Conservation (phyloP, 2,888 invertebrate species). For the Melinaea marsaeus region DNA sequence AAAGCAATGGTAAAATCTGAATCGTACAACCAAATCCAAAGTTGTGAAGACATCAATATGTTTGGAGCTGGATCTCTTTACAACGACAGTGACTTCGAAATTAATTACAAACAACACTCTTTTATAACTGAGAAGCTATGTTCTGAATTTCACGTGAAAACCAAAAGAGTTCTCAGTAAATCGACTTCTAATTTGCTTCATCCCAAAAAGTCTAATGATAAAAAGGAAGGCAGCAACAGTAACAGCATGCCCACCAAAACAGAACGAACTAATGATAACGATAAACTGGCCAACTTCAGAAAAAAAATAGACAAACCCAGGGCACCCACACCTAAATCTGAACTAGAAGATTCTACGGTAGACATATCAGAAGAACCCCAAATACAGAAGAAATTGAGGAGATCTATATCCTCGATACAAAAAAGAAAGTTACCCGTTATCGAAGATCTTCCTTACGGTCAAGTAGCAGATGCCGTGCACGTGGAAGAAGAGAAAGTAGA, state of each 20-base stretch:
- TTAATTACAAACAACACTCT: constrained; percentile 78
- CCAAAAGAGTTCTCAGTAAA: constrained; percentile 80
- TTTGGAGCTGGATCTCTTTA: constrained; percentile 75
- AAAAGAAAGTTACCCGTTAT: constrained; percentile 75
- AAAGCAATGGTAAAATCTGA: constrained; percentile 71
- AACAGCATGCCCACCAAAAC: constrained; percentile 75
- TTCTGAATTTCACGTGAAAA: constrained; percentile 84
- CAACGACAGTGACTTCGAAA: constrained; percentile 77
- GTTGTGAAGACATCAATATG: constrained; percentile 76
- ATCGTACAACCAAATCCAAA: constrained; percentile 74
- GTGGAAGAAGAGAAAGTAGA: constrained; percentile 66
- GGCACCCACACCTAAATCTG: constrained; percentile 70
- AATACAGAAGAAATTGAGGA: constrained; percentile 69
- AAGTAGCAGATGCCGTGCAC: constrained; percentile 81
- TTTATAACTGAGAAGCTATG: constrained; percentile 83
- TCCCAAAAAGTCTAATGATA: constrained; percentile 75
- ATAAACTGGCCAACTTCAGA: constrained; percentile 67
- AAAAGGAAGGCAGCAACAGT: constrained; percentile 70
- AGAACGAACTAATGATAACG: constrained; percentile 56
- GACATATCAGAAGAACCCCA: constrained; percentile 69
- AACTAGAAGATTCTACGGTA: constrained; percentile 59
- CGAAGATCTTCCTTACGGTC: constrained; percentile 83
- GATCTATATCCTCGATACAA: constrained; percentile 75
- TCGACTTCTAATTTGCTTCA: constrained; percentile 81
- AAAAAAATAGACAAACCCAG: constrained; percentile 72